A percentile compares a stretch with the other conserved stretches of the same genome.
phyloP scores from a whole-genome alignment of 2,888 invertebrate genomes.

The Elmis aenea region DNA sequence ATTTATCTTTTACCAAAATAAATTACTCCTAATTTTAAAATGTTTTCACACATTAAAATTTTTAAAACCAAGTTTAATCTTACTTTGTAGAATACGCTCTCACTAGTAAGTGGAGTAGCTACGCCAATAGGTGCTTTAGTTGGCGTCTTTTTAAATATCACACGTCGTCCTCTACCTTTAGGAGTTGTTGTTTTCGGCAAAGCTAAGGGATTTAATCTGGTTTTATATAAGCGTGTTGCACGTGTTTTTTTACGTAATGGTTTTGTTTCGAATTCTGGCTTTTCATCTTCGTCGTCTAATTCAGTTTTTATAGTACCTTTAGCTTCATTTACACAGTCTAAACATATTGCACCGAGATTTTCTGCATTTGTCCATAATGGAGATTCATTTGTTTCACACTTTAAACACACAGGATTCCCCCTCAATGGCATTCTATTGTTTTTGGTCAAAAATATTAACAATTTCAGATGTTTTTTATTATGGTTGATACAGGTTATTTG shows the following conservation, averaged over 20 bases:
- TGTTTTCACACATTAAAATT: not conserved
- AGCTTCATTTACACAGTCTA: constrained; percentile 63
- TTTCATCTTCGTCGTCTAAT: constrained; percentile 36
- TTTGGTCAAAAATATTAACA: too few species aligned
- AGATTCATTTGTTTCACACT: constrained; percentile 66
- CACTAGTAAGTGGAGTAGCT: constrained; percentile 75
- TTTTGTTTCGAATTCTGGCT: constrained; percentile 44
- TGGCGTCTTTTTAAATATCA: constrained; percentile 73
- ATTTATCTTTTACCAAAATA: constrained; percentile 6
- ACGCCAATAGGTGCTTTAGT: constrained; percentile 76
- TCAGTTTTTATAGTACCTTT: constrained; percentile 42
- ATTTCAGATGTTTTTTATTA: too few species aligned
- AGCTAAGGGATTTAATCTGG: constrained; percentile 45
- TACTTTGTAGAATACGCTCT: constrained; percentile 72
- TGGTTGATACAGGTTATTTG: too few species aligned
- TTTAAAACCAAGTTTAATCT: not conserved
- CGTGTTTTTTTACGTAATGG: constrained; percentile 60
- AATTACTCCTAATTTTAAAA: constrained; percentile 7
- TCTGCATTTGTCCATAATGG: constrained; percentile 72
- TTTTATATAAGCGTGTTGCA: constrained; percentile 50
- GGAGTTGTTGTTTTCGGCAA: constrained; percentile 46
- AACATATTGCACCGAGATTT: constrained; percentile 67
- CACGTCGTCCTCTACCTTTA: constrained; percentile 70
- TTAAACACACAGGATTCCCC: constrained; percentile 60
- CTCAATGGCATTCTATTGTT: constrained; percentile 51